Evolutionary conservation across 2,888 invertebrate genomes (phyloP), one percentile per base, ranked within the genome.

Genomic region (Gonocerus acuteangulatus): DNA sequence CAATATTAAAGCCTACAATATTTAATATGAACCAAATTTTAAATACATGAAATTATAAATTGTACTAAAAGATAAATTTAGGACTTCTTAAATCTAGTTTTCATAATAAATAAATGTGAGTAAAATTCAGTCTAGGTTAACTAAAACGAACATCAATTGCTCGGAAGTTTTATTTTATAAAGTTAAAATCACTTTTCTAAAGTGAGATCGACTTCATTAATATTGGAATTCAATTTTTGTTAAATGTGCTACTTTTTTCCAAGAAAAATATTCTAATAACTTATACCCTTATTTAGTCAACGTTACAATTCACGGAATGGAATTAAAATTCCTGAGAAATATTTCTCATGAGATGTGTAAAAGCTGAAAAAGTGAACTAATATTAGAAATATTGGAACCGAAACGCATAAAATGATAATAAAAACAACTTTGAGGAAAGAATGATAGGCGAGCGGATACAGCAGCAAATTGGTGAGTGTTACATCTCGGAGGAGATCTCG

Each of bases 391-490:
- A n/a, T n/a, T n/a, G n/a, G n/a, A n/a, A n/a, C n/a, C n/a, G n/a
- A n/a, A n/a, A n/a, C n/a, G n/a, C 48, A 51, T 51, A 36, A 51
- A 45, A 51, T 34, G 19, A 34, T 49, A 49, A 23, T 49, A 49
- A 49, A 49, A 48, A 32, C 21, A 36, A 34, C 21, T 13, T 51
- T 21, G 39, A 21, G 39, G 54, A 42, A 27, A 27, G 27, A 27
- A 27, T 27, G 27, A 6, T 27, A 27, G 27, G 27, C 42, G 16
- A 54, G 54, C 21, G 54, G 54, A 39, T 39, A 54, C 42, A 54
- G 54, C 54, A 54, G 54, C 54, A 54, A 22, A 54, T 54, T 22
- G 22, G 39, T 39, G 21, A 34, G 39, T 39, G 57, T 57, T 57
- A 57, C 23, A 47, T 47, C 21, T 57, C 57, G 15, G 57, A 57